phyloP scores from a whole-genome alignment of 2,888 invertebrate genomes.

The Limnephilus lunatus region DNA sequence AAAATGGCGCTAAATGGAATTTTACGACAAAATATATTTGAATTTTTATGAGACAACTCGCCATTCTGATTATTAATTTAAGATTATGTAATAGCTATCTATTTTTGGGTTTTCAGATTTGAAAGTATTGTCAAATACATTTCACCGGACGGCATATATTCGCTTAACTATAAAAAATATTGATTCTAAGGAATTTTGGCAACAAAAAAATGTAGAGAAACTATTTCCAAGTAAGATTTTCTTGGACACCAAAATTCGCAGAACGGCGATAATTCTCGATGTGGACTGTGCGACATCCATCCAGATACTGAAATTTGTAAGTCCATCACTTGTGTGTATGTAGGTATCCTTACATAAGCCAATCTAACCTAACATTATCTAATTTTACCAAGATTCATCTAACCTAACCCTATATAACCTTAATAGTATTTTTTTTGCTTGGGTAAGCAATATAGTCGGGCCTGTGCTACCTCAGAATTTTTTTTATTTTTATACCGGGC shows the following conservation, averaged over 20 bases:
- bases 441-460: no score
- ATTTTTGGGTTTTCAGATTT: no score
- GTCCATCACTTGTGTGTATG: not conserved
- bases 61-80: no score
- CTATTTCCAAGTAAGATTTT: constrained; percentile 17
- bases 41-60: no score
- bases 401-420: not conserved
- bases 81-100: no score
- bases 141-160: not conserved
- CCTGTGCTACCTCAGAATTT: no score
- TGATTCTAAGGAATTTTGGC: constrained; percentile 38
- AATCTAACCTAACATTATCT: not conserved
- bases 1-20: no score
- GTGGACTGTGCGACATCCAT: constrained; percentile 43
- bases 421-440: no score
- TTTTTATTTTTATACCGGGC: no score
- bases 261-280: constrained; percentile 47
- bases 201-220: not conserved
- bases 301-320: constrained; percentile 51
- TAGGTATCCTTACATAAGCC: not conserved
- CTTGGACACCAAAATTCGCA: constrained; percentile 2
- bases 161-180: constrained; percentile 51
- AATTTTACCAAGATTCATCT: no score
- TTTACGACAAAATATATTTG: no score
- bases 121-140: constrained; percentile 9